Evolutionary conservation across 1,140 invertebrate genomes (phyloP).

Genomic region (Hyphantria cunea): DNA sequence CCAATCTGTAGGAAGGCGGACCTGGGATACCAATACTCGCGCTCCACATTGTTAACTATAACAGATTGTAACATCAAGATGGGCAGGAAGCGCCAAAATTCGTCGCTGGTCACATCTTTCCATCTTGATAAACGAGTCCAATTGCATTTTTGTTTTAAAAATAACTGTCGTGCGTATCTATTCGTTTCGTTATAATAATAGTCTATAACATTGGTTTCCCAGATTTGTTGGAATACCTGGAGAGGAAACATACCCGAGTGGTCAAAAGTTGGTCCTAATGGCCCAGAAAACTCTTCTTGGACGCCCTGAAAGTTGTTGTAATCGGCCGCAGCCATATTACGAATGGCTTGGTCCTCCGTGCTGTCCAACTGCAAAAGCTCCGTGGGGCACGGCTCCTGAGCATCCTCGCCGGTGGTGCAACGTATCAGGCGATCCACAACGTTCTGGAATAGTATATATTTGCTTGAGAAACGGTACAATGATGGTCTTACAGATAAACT

Average conservation of each 20-base stretch:
- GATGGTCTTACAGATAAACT: too few species aligned
- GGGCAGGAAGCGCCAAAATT: conserved; percentile 20
- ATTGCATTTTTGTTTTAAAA: not conserved
- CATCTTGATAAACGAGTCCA: conserved; percentile 8
- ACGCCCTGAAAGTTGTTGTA: conserved; percentile 10
- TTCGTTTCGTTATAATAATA: conserved; percentile 24
- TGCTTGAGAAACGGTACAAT: too few species aligned
- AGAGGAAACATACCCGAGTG: conserved; percentile 13
- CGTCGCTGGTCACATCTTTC: conserved; percentile 23
- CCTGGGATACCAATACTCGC: conserved; percentile 33
- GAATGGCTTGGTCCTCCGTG: not conserved
- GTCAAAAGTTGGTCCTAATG: conserved; percentile 21
- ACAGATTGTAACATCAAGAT: conserved; percentile 27
- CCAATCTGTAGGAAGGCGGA: conserved; percentile 13
- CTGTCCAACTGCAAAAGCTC: not conserved
- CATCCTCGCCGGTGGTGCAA: not conserved
- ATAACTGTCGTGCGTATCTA: conserved; percentile 9
- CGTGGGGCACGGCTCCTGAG: not conserved
- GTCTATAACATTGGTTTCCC: not conserved
- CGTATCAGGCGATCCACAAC: too few species aligned
- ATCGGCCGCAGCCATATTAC: not conserved
- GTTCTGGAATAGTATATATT: too few species aligned
- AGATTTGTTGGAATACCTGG: conserved; percentile 7
- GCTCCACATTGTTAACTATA: conserved; percentile 23
- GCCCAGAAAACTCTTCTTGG: not conserved